These are phyloP conservation scores for Calonectris borealis DNA, from an alignment of 2,113 vertebrate genomes.

Conservation along the genomic window DNA sequence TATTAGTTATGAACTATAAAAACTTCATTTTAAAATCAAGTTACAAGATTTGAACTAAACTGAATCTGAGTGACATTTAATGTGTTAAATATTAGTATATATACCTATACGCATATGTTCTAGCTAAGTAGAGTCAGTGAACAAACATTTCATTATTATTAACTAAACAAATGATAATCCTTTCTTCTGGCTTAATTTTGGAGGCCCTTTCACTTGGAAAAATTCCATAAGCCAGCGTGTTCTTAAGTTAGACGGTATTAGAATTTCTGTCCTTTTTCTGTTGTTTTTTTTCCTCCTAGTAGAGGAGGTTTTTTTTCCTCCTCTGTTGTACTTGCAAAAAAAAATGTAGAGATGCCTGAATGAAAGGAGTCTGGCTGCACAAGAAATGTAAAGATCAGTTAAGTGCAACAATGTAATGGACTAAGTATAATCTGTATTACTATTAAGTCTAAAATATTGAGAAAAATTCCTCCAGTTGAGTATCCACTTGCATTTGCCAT, in stretches of 20 bases:
- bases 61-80: not conserved
- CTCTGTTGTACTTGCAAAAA: not conserved
- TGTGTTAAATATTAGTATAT: not conserved
- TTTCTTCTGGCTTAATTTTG: not conserved
- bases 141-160: not conserved
- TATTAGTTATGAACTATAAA: not conserved
- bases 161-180: not conserved
- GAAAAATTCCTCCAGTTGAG: not conserved
- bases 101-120: not conserved
- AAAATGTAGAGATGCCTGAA: not conserved
- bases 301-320: not conserved
- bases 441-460: not conserved
- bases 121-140: not conserved
- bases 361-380: not conserved
- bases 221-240: not conserved
- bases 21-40: not conserved
- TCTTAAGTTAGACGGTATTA: not conserved
- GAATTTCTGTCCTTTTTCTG: not conserved
- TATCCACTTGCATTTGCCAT: not conserved
- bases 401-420: not conserved
- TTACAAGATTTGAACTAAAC: not conserved
- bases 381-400: not conserved
- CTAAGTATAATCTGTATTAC: not conserved
- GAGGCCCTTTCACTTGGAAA: not conserved
- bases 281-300: not conserved